Conservation (phyloP, 2,797 vertebrate genomes). For the Philypnodon macrostomus region DNA sequence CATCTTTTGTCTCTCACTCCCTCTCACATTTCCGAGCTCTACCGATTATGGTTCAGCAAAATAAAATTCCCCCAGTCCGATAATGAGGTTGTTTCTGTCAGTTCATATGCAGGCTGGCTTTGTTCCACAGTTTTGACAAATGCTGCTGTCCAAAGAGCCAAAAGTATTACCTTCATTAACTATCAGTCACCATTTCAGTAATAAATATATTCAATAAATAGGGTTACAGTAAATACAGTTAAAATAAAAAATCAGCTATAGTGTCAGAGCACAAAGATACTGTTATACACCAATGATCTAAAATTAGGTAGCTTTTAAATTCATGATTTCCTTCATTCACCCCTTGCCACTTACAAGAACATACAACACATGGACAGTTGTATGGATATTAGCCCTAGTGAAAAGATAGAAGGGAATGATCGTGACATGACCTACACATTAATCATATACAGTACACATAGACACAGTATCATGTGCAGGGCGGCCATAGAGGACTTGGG, state of each 20-base stretch:
- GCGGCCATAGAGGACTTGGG: neutral
- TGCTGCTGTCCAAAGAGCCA: slow-evolving; percentile 10
- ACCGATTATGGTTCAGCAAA: no score
- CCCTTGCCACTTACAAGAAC: slow-evolving; percentile 26
- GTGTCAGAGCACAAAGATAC: slow-evolving; percentile 23
- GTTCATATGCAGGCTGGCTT: slow-evolving; percentile 18
- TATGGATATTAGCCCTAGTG: slow-evolving; percentile 29
- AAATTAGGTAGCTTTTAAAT: slow-evolving; percentile 25
- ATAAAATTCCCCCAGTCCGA: no score
- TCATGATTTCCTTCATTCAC: slow-evolving; percentile 14
- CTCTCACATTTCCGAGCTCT: no score
- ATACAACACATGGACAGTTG: slow-evolving; percentile 13
- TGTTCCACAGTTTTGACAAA: slow-evolving; percentile 22
- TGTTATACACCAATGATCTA: neutral
- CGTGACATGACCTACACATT: neutral
- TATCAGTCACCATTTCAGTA: slow-evolving; percentile 29
- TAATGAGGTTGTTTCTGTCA: neutral
- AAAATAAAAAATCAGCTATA: no score
- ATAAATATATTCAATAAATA: slow-evolving; percentile 71
- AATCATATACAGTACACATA: neutral
- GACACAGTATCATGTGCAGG: no score
- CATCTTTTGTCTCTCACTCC: no score
- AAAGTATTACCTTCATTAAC: slow-evolving; percentile 21
- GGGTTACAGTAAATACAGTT: slow-evolving; percentile 17
- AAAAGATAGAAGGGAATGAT: slow-evolving; percentile 21